phyloP scores from a whole-genome alignment of 2,888 invertebrate species.

The Parelbella ahira region DNA sequence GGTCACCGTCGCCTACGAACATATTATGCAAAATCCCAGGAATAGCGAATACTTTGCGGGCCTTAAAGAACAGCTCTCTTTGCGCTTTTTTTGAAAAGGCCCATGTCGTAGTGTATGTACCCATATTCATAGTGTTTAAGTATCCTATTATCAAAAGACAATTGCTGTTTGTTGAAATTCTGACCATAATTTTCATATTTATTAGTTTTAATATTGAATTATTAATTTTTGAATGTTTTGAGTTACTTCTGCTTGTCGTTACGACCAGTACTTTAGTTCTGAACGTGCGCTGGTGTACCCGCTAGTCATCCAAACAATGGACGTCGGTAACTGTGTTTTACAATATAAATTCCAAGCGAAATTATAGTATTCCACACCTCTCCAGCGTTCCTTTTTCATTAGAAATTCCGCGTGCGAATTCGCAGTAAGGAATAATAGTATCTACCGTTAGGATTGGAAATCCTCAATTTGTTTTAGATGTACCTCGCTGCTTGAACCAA shows the following conservation, averaged over 20 bases:
- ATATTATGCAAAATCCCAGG: no score
- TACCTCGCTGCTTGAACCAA: slow-evolving; percentile 20
- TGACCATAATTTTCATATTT: no score
- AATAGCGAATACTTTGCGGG: no score
- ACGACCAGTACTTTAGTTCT: slow-evolving; percentile 30
- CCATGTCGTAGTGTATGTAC: no score
- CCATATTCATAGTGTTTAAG: no score
- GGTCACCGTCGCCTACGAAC: no score
- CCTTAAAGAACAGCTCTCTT: no score
- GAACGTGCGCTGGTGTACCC: slow-evolving; percentile 46
- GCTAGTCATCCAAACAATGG: slow-evolving; percentile 54
- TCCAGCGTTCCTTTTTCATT: slow-evolving; percentile 46
- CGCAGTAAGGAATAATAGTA: slow-evolving; percentile 28
- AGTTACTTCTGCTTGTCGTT: slow-evolving; percentile 11
- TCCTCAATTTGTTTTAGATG: slow-evolving; percentile 25
- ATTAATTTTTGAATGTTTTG: no score
- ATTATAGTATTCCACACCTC: slow-evolving; percentile 63
- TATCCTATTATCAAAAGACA: no score
- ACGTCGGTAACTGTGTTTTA: slow-evolving; percentile 49
- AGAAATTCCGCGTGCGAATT: slow-evolving; percentile 31
- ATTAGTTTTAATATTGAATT: no score
- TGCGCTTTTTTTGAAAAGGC: no score
- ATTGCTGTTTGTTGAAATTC: no score
- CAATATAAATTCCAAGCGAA: slow-evolving; percentile 64
- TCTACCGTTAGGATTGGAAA: slow-evolving; percentile 23